Evolutionary conservation across 2,113 vertebrate genomes (phyloP).

Genomic region (Parus major): DNA sequence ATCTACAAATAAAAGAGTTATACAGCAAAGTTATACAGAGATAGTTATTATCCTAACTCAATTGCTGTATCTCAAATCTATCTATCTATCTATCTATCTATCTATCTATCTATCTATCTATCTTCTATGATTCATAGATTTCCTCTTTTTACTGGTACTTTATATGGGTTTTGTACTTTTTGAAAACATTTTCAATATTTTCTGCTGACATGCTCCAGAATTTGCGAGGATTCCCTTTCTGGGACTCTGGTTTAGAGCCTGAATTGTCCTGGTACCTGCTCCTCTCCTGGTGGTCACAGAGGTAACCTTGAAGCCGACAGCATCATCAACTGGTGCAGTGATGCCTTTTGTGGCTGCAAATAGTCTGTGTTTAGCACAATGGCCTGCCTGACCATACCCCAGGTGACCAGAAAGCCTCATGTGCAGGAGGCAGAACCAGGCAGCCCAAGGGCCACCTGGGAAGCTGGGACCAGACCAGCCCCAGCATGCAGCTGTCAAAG

Average conservation of each 20-base stretch:
- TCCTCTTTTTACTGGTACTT: background rate
- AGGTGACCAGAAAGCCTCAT: background rate
- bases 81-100: background rate
- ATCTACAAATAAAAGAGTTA: background rate
- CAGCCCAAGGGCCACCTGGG: background rate
- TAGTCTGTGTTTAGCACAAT: background rate
- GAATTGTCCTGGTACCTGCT: background rate
- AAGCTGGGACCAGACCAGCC: background rate
- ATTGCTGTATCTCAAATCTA: background rate
- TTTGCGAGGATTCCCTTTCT: background rate
- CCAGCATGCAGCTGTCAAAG: background rate
- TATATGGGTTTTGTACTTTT: background rate
- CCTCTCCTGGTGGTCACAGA: background rate
- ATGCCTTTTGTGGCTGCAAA: background rate
- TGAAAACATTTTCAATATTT: background rate
- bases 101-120: background rate
- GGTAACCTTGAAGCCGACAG: background rate
- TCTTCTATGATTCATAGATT: background rate
- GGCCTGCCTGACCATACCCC: background rate
- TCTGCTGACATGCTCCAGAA: background rate
- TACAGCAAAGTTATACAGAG: background rate
- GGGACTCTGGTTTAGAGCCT: background rate
- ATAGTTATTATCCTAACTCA: background rate
- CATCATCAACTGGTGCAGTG: background rate
- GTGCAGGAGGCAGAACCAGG: background rate